phyloP scores from a whole-genome alignment of 2,113 vertebrate species.

The Genyomyrus donnyi region DNA sequence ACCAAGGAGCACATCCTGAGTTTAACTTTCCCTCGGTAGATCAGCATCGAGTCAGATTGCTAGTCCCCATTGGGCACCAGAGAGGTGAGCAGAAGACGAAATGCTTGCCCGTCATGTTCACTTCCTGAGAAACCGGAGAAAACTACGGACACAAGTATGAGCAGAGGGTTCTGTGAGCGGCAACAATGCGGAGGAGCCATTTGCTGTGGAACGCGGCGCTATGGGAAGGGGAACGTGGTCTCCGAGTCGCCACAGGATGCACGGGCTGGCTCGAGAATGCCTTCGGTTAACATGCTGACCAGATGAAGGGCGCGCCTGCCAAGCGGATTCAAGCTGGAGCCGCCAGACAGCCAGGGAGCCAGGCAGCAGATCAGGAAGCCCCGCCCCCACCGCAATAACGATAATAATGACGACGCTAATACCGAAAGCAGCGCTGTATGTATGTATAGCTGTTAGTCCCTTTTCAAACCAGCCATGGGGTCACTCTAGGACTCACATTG shows the following conservation, averaged over 20 bases:
- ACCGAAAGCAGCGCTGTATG: neutral
- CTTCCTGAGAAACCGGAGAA: neutral
- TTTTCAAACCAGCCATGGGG: neutral
- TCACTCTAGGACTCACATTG: neutral
- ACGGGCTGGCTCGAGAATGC: conserved; percentile 29
- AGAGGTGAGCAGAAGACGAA: conserved; percentile 11
- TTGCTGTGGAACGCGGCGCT: neutral
- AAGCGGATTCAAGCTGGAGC: conserved; percentile 26
- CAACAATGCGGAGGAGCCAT: neutral
- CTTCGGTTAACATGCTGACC: conserved; percentile 35
- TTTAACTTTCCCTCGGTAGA: conserved; percentile 50
- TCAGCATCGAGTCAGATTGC: conserved; percentile 31
- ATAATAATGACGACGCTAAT: neutral
- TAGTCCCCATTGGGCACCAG: conserved; percentile 44
- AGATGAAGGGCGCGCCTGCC: conserved; percentile 36
- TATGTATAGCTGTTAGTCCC: neutral
- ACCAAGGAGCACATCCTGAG: conserved; percentile 60
- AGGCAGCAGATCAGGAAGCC: conserved; percentile 30
- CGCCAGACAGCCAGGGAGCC: conserved; percentile 23
- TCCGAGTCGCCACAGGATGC: conserved; percentile 28
- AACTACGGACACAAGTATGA: neutral
- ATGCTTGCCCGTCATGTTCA: neutral
- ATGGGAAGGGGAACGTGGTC: conserved; percentile 21
- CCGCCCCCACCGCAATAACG: neutral
- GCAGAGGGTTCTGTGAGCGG: neutral